Percentiles rank a stretch among this genome's conserved stretches.
These are phyloP conservation scores for Melanerpes aurifrons DNA, from an alignment of 2,113 vertebrate genomes.

Conservation along the genomic window DNA sequence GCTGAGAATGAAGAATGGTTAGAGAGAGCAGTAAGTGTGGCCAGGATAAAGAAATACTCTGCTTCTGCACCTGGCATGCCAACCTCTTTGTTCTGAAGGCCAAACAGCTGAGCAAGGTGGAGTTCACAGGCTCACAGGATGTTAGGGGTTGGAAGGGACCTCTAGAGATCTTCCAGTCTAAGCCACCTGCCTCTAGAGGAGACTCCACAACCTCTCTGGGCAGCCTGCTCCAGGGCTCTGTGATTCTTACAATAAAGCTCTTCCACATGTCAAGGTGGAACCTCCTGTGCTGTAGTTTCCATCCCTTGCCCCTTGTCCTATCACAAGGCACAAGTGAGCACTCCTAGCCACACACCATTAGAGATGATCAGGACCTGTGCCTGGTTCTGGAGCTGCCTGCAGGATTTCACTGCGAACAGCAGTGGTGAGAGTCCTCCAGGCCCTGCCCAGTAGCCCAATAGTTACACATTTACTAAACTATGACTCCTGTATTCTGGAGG, in stretches of 20 bases:
- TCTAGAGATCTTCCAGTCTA: too few species aligned
- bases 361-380: not conserved
- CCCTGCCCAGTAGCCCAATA: not conserved
- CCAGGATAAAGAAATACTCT: not conserved
- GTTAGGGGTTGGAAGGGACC: too few species aligned
- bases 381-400: not conserved
- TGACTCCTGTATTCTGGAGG: not conserved
- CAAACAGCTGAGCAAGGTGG: not conserved
- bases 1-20: rapidly evolving
- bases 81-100: not conserved
- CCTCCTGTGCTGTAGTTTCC: too few species aligned
- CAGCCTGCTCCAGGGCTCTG: too few species aligned
- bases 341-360: not conserved
- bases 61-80: not conserved
- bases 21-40: not conserved
- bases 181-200: too few species aligned
- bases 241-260: too few species aligned
- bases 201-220: too few species aligned
- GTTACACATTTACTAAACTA: not conserved
- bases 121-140: not conserved
- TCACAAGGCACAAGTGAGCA: too few species aligned
- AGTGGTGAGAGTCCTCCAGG: not conserved
- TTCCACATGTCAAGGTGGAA: too few species aligned
- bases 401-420: not conserved
- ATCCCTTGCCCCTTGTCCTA: too few species aligned